Conservation (phyloP, 2,113 vertebrate species). For the Leptobrachium ailaonicum region DNA sequence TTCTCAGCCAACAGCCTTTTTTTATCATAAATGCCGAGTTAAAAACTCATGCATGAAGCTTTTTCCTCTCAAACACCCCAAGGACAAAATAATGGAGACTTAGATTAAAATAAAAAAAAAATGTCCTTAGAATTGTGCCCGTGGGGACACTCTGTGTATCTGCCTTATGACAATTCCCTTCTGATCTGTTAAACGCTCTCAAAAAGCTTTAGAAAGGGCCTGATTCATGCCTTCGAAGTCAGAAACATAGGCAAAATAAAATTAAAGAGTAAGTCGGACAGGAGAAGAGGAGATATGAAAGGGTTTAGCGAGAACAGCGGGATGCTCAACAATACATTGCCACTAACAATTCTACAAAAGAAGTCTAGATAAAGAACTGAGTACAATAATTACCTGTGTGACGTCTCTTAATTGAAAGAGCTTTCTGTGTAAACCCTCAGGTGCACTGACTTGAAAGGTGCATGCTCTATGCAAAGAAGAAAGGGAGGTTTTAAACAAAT, state of each 20-base stretch:
- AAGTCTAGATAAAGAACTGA: slow-evolving; percentile 24
- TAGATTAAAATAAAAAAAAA: slow-evolving; percentile 45
- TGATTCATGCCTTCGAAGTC: slow-evolving; percentile 34
- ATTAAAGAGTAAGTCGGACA: slow-evolving; percentile 33
- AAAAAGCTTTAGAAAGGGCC: slow-evolving; percentile 36
- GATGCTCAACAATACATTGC: slow-evolving; percentile 41
- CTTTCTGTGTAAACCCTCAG: slow-evolving; percentile 42
- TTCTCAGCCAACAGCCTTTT: slow-evolving; percentile 15
- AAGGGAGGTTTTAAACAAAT: slow-evolving; percentile 5
- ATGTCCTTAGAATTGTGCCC: slow-evolving; percentile 35
- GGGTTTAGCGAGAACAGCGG: slow-evolving; percentile 35
- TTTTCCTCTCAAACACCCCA: slow-evolving; percentile 30
- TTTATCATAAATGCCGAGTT: background rate
- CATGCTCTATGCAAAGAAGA: slow-evolving; percentile 31
- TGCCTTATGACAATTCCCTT: slow-evolving; percentile 39
- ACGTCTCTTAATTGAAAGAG: slow-evolving; percentile 47
- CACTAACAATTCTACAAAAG: slow-evolving; percentile 45
- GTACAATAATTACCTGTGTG: slow-evolving; percentile 48
- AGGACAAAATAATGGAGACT: slow-evolving; percentile 43
- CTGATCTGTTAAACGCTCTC: slow-evolving; percentile 46
- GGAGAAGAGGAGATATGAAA: slow-evolving; percentile 40
- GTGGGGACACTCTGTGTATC: slow-evolving; percentile 45
- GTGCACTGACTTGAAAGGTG: slow-evolving; percentile 44
- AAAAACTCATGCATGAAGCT: slow-evolving; percentile 18
- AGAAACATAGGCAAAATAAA: slow-evolving; percentile 39